Percentiles rank a stretch among this genome's conserved stretches.
Conservation (phyloP, 2,113 vertebrate species). For the Callorhinus ursinus region DNA sequence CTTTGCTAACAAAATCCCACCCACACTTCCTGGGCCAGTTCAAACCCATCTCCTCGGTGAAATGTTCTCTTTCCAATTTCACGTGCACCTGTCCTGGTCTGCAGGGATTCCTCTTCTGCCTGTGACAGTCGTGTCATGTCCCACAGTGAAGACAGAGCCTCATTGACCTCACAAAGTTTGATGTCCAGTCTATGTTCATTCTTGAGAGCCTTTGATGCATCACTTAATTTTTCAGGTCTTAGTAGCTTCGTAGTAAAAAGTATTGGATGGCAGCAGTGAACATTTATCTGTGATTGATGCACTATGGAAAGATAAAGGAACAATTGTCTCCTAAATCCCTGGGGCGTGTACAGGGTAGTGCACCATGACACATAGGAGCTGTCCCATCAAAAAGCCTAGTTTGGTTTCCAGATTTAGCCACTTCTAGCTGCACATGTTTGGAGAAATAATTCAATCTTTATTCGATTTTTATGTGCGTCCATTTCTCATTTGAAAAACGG, state of each 20-base stretch:
- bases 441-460: not conserved
- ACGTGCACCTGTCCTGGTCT: not conserved
- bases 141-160: not conserved
- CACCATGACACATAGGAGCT: accelerated
- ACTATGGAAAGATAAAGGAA: not conserved
- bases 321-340: accelerated
- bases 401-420: not conserved
- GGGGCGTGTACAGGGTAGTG: accelerated
- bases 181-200: not conserved
- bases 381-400: not conserved
- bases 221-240: not conserved
- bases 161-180: not conserved
- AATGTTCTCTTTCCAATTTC: too few species aligned
- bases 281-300: not conserved
- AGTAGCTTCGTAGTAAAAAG: not conserved
- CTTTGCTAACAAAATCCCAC: not conserved
- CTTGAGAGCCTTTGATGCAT: not conserved
- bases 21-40: not conserved
- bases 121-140: accelerated
- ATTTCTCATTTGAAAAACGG: not conserved
- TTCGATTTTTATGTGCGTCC: not conserved
- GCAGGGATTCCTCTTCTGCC: not conserved
- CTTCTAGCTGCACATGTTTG: not conserved
- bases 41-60: not conserved
- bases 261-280: not conserved